These are phyloP conservation scores for Pao palembangensis DNA, from an alignment of 2,113 vertebrate genomes.

Conservation along the genomic window DNA sequence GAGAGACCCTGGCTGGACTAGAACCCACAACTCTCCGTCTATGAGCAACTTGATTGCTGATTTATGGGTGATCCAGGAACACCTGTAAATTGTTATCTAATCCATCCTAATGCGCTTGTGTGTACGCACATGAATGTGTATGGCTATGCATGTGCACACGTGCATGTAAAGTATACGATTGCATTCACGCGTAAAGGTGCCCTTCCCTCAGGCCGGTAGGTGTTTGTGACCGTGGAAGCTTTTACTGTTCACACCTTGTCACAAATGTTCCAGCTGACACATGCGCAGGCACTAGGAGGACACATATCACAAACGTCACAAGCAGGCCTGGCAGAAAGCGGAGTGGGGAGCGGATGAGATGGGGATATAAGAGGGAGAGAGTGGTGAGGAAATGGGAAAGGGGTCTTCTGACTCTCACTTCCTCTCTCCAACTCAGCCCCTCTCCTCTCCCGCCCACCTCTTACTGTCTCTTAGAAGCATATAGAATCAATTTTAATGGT, in stretches of 20 bases:
- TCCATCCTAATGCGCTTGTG: not conserved
- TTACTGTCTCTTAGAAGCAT: constrained; percentile 62
- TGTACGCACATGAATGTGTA: constrained; percentile 7
- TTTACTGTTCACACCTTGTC: constrained; percentile 71
- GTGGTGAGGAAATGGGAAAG: constrained; percentile 9
- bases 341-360: constrained; percentile 1
- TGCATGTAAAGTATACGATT: constrained; percentile 6
- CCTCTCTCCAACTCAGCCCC: constrained; percentile 46
- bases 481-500: constrained; percentile 71
- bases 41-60: no score
- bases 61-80: no score
- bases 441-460: constrained; percentile 25
- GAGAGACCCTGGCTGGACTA: not conserved
- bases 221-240: constrained; percentile 51
- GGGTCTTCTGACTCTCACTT: constrained; percentile 49
- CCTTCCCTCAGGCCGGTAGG: constrained; percentile 47
- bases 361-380: constrained; percentile 20
- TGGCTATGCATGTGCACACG: constrained; percentile 1
- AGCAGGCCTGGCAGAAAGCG: constrained; percentile 51
- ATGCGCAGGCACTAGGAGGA: constrained; percentile 38
- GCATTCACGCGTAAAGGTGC: constrained; percentile 46
- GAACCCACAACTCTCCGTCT: no score
- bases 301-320: constrained; percentile 53
- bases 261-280: constrained; percentile 44
- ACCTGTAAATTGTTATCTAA: no score